Base-by-base conservation (phyloP, 2,113 vertebrate genomes). In the Malurus cyaneus region DNA sequence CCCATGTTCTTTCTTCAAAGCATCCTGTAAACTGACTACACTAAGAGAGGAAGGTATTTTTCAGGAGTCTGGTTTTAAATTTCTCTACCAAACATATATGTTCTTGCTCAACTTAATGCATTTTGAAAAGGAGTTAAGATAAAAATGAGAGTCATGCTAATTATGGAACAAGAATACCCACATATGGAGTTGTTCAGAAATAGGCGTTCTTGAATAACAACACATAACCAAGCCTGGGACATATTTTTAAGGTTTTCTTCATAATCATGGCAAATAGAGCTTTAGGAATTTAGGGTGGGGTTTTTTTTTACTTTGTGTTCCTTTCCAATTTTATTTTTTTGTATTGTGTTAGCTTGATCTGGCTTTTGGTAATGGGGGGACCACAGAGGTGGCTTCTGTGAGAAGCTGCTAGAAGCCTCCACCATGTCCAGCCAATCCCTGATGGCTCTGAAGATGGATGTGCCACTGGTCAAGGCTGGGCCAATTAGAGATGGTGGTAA, bases 111-210 rank as follows among this genome's bases (percentile, higher is more conserved):
- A 80, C 8, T 53, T 84, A 73, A 59, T 52, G 60, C 11, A 66
- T 24, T 86, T 91, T 59, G 60, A 80, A 92, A 94, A 78, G 24
- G 12, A 67, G 42, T 80, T 83, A 78, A 89, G 44, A 42, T 76
- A 86, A 88, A 90, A 83, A 57, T 39, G 14, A 70, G 59, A 88
- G 32, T 67, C 29, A 26, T 47, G 34, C 9, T 94, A 74, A 89
- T 78, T 86, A 70, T 14, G 18, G 32, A 91, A 84, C 56, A 78
- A 76, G 42, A 59, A 86, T 80, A 83, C 2, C 24, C 42, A 66
- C 47, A 78, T 66, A 86, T 8, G 12, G 60, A 89, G 29, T 78
- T 66, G 70, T 52, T 71, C 52, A 47, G 69, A 77, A 94, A 86
- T 46, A 94, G 54, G 26, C 57, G 21, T 50, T 73, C 72, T 86